Evolutionary conservation across 92 coral and sea anemone species (phyloP).

Genomic region (Porites divaricata): DNA sequence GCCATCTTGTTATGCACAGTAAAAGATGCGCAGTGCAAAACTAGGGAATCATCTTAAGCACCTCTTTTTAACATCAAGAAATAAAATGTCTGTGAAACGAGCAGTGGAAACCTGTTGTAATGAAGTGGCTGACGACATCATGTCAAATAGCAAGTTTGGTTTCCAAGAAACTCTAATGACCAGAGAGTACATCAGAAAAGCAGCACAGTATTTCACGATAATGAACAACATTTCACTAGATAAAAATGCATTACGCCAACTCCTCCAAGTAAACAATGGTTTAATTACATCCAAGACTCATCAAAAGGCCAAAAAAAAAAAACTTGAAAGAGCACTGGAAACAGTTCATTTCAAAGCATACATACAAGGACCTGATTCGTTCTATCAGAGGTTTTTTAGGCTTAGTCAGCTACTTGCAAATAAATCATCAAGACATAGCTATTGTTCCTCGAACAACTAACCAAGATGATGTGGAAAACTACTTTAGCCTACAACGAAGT

Average conservation of each 20-base stretch:
- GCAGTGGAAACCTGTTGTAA: constrained; percentile 43
- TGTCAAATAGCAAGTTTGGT: constrained; percentile 33
- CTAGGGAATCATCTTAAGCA: too few species aligned
- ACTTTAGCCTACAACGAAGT: constrained; percentile 35
- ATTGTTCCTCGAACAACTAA: constrained; percentile 39
- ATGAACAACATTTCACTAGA: constrained; percentile 39
- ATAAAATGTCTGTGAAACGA: constrained; percentile 43
- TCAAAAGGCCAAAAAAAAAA: not conserved
- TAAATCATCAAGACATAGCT: constrained; percentile 14
- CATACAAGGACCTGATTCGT: constrained; percentile 26
- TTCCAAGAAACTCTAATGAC: constrained; percentile 33
- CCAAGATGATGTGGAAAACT: constrained; percentile 47
- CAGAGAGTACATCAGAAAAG: not conserved
- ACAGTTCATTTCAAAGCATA: constrained; percentile 35
- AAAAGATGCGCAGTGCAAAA: too few species aligned
- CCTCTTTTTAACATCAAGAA: constrained; percentile 33
- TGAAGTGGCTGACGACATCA: constrained; percentile 39
- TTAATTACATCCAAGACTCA: not conserved
- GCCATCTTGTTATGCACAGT: too few species aligned
- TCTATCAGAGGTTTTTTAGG: constrained; percentile 43
- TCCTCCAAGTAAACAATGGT: not conserved
- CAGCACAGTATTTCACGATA: constrained; percentile 20
- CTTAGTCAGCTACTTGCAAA: constrained; percentile 4
- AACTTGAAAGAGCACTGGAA: constrained; percentile 41
- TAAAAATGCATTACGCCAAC: not conserved